Percentiles rank a stretch among this genome's conserved stretches.
Conservation (phyloP, 2,797 vertebrate genomes). For the Siniperca undulata region DNA sequence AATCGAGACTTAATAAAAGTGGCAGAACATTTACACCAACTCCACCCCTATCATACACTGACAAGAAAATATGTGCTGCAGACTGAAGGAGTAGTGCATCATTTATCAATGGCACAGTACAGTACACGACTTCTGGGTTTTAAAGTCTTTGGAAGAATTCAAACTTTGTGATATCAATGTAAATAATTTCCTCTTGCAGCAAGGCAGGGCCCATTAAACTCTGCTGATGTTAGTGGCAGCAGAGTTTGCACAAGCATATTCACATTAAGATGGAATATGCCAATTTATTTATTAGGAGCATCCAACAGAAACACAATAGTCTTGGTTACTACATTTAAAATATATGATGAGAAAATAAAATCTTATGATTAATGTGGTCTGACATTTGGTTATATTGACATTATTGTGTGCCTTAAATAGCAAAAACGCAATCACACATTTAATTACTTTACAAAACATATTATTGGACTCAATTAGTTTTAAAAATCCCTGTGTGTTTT, state of each 20-base stretch:
- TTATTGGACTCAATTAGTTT: conserved; percentile 3
- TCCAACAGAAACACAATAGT: background rate
- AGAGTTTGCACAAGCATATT: background rate
- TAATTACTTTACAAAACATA: background rate
- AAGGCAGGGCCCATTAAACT: background rate
- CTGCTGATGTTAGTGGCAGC: background rate
- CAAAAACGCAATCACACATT: background rate
- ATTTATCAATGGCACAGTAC: conserved; percentile 2
- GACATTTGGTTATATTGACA: background rate
- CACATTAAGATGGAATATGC: background rate
- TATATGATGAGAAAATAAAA: background rate
- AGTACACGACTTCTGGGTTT: background rate
- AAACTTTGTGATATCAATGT: conserved; percentile 28
- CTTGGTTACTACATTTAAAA: background rate
- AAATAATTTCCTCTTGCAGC: conserved; percentile 1
- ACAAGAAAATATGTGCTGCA: background rate
- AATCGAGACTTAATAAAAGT: background rate
- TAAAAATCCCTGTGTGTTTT: background rate
- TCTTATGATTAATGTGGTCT: background rate
- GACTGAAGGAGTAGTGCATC: background rate
- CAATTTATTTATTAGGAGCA: background rate
- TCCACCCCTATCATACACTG: background rate
- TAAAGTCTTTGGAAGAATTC: conserved; percentile 7
- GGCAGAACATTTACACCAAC: background rate
- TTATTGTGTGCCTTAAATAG: background rate